Percentiles rank a stretch among this genome's conserved stretches.
Evolutionary conservation across 1,140 invertebrate genomes (phyloP).

Genomic region (Cydia pomonella): DNA sequence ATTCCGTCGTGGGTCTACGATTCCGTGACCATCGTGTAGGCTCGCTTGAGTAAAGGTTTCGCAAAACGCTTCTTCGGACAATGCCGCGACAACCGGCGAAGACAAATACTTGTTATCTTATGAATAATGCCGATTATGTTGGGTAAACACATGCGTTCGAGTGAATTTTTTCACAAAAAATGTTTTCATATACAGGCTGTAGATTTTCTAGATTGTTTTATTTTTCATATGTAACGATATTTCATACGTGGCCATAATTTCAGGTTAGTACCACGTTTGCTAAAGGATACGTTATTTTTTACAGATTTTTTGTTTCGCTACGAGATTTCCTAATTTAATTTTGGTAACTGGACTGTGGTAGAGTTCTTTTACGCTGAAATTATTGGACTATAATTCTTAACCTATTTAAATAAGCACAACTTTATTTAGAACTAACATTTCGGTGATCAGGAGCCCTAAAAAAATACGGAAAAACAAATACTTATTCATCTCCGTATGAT

Average conservation of each 20-base stretch:
- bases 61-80: constrained; percentile 69
- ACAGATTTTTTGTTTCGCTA: too few relatives aligned
- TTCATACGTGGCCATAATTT: neutral
- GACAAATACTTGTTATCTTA: constrained; percentile 78
- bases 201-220: neutral
- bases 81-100: constrained; percentile 73
- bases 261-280: too few relatives aligned
- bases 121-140: constrained; percentile 79
- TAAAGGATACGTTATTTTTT: too few relatives aligned
- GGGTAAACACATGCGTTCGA: constrained; percentile 67
- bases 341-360: too few relatives aligned
- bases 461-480: too few relatives aligned
- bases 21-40: constrained; percentile 34
- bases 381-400: too few relatives aligned
- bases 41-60: constrained; percentile 58
- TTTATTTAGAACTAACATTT: too few relatives aligned
- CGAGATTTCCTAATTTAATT: too few relatives aligned
- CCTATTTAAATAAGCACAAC: too few relatives aligned
- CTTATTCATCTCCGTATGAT: too few relatives aligned
- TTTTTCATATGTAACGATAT: neutral
- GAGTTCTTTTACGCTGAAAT: too few relatives aligned
- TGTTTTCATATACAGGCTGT: constrained; percentile 60
- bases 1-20: constrained; percentile 2
- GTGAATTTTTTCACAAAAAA: constrained; percentile 73
- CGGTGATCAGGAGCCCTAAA: too few relatives aligned